Percentiles rank a stretch among this genome's conserved stretches.
These are phyloP conservation scores for Caenorhabditis inopinata DNA, from an alignment of 1,140 invertebrate genomes.

Conservation along the genomic window DNA sequence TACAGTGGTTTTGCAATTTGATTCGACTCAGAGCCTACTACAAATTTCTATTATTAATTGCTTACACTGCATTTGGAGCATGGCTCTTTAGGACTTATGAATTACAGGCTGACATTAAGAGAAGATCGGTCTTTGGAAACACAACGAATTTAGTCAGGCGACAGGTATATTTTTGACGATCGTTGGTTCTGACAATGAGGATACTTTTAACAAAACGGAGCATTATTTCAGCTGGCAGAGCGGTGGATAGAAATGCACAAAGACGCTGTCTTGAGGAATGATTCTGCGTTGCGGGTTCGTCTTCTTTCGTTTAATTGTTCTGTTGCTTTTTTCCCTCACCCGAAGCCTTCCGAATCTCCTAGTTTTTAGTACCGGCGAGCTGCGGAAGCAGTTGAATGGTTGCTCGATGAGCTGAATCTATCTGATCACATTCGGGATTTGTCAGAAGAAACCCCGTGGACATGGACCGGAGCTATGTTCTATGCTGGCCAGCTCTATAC, in stretches of 20 bases:
- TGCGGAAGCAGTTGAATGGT: conserved; percentile 60
- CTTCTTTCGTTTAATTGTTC: neutral
- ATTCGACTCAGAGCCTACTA: neutral
- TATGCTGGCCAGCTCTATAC: conserved; percentile 66
- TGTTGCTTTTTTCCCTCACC: too few species aligned
- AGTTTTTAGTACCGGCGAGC: conserved; percentile 53
- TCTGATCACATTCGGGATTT: conserved; percentile 57
- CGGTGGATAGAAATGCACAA: conserved; percentile 12
- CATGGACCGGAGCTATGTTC: conserved; percentile 63
- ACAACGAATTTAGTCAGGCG: neutral
- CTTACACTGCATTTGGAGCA: neutral
- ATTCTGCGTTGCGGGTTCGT: neutral
- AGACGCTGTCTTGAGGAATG: neutral
- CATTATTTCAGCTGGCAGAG: neutral
- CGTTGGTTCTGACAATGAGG: too few species aligned
- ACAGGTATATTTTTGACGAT: neutral
- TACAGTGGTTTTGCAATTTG: conserved; percentile 2
- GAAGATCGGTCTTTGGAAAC: neutral
- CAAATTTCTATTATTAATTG: neutral
- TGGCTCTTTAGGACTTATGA: conserved; percentile 13
- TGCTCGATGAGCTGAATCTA: conserved; percentile 62
- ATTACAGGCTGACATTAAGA: neutral
- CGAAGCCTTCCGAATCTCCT: too few species aligned
- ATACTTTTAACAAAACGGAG: too few species aligned
- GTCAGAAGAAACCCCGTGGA: conserved; percentile 56